These are phyloP conservation scores for Sclerodermus sp. DNA, from an alignment of 2,888 invertebrate species.

Conservation along the genomic window DNA sequence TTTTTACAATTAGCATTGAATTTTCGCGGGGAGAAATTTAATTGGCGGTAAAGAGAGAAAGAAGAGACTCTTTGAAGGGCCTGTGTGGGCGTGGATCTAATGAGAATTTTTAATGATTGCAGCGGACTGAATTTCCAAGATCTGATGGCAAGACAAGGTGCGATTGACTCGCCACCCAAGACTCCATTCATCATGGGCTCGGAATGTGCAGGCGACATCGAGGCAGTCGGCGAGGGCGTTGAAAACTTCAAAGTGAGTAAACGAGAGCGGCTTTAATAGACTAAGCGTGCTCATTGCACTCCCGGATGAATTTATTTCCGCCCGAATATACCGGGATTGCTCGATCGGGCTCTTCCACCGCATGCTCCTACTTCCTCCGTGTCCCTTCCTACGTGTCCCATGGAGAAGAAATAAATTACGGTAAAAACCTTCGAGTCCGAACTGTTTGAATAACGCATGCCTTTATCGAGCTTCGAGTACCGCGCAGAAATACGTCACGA, in stretches of 20 bases:
- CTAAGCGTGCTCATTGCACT: no score
- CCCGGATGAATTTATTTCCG: slow-evolving; percentile 1
- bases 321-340: neutral
- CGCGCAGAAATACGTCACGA: no score
- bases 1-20: no score
- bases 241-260: slow-evolving; percentile 72
- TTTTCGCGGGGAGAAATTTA: no score
- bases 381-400: no score
- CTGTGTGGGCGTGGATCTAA: neutral
- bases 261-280: neutral
- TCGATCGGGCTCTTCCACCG: neutral
- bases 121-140: slow-evolving; percentile 90
- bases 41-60: no score
- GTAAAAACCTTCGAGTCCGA: no score
- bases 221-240: slow-evolving; percentile 77
- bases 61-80: no score
- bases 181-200: slow-evolving; percentile 87
- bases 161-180: slow-evolving; percentile 85
- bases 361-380: no score
- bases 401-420: no score
- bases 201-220: slow-evolving; percentile 84
- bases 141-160: slow-evolving; percentile 84
- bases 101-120: slow-evolving; percentile 50
- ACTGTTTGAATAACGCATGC: no score
- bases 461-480: no score